Percentiles rank a stretch among this genome's conserved stretches.
phyloP scores from a whole-genome alignment of 2,797 vertebrate species.

The Acipenser oxyrinchus region DNA sequence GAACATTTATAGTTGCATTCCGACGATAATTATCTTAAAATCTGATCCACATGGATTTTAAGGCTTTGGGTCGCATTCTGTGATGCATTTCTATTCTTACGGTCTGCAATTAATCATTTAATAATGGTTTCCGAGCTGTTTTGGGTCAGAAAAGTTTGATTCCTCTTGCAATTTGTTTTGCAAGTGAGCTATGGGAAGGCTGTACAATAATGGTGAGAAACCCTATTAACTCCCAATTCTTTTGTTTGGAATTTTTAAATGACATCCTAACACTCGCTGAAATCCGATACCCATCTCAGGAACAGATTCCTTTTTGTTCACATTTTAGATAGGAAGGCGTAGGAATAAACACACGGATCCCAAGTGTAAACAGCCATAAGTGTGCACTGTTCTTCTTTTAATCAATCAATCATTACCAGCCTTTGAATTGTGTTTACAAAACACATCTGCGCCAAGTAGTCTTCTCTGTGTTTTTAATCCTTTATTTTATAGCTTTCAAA shows the following conservation, averaged over 20 bases:
- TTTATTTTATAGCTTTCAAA: slow-evolving; percentile 7
- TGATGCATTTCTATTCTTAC: slow-evolving; percentile 9
- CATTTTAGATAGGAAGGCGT: slow-evolving; percentile 1
- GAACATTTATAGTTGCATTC: no score
- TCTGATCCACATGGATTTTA: neutral
- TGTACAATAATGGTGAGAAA: neutral
- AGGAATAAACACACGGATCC: neutral
- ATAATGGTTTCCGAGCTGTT: slow-evolving; percentile 11
- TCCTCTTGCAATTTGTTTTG: slow-evolving; percentile 9
- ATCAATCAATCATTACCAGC: neutral
- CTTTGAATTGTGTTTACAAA: neutral
- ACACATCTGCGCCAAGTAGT: neutral
- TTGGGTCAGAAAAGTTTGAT: slow-evolving; percentile 11
- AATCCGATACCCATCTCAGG: slow-evolving; percentile 10
- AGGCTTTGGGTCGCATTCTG: neutral
- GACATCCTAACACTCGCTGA: slow-evolving; percentile 1
- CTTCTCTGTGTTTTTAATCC: neutral
- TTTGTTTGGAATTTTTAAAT: slow-evolving; percentile 11
- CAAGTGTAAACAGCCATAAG: neutral
- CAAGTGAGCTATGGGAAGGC: slow-evolving; percentile 1
- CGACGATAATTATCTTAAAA: no score
- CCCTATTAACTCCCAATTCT: neutral
- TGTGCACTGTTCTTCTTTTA: neutral
- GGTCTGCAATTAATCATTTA: slow-evolving; percentile 21
- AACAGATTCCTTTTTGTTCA: slow-evolving; percentile 9